Evolutionary conservation across 30 jellyfish, hydroid and myxozoan species (phyloP).

Genomic region (Aurelia aurita complex sp. Pacific): DNA sequence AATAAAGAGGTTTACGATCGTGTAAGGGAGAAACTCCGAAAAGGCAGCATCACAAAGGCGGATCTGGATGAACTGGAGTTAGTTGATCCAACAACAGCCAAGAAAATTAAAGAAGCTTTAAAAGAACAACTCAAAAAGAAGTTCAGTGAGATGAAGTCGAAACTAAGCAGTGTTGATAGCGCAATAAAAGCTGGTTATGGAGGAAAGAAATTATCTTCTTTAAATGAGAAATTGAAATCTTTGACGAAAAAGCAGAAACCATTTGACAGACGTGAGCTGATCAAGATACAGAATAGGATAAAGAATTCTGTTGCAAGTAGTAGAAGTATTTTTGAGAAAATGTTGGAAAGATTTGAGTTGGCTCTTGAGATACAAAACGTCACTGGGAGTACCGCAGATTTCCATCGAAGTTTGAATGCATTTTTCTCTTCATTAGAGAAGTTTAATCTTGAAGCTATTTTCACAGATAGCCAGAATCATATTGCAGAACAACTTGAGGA

Average conservation of each 20-base stretch:
- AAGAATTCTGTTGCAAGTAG: slow-evolving; percentile 36
- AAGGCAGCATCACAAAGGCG: slow-evolving; percentile 57
- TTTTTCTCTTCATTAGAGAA: slow-evolving; percentile 61
- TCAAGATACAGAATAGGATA: slow-evolving; percentile 66
- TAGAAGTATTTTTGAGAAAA: slow-evolving; percentile 77
- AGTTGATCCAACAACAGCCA: slow-evolving; percentile 83
- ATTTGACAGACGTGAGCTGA: slow-evolving; percentile 32
- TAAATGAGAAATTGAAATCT: slow-evolving; percentile 56
- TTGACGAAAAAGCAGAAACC: slow-evolving; percentile 64
- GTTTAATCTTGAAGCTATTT: slow-evolving; percentile 56
- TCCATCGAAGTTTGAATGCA: slow-evolving; percentile 47
- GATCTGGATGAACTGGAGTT: slow-evolving; percentile 67
- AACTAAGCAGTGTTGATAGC: slow-evolving; percentile 64
- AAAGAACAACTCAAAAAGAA: slow-evolving; percentile 79
- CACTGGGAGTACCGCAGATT: slow-evolving; percentile 78
- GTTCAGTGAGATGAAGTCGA: slow-evolving; percentile 84
- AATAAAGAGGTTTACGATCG: slow-evolving; percentile 21
- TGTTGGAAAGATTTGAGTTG: slow-evolving; percentile 78
- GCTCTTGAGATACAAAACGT: slow-evolving; percentile 63
- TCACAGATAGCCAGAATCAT: slow-evolving; percentile 69
- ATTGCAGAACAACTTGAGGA: slow-evolving; percentile 59
- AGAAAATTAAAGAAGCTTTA: slow-evolving; percentile 70
- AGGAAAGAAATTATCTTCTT: slow-evolving; percentile 35
- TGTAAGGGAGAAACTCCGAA: slow-evolving; percentile 44
- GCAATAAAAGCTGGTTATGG: slow-evolving; percentile 63